phyloP scores from a whole-genome alignment of 2,888 invertebrate genomes.

The Colostygia pectinataria region DNA sequence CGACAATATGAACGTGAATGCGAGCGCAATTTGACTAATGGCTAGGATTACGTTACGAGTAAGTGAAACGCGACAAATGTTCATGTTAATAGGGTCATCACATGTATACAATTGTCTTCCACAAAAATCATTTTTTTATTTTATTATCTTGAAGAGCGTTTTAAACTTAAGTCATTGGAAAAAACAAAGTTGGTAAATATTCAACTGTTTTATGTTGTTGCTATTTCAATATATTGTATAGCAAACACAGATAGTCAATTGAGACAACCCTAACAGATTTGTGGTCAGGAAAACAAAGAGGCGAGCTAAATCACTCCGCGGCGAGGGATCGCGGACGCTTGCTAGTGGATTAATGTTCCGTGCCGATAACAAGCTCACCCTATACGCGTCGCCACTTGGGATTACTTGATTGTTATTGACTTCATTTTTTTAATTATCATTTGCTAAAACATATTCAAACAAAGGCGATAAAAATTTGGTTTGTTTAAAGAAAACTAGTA shows the following conservation, averaged over 20 bases:
- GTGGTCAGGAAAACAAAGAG: slow-evolving; percentile 20
- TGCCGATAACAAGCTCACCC: slow-evolving; percentile 22
- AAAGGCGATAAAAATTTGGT: too few species aligned
- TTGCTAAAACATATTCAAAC: too few species aligned
- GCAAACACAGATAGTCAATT: background rate
- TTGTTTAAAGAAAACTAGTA: too few species aligned
- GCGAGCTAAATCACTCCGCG: slow-evolving; percentile 58
- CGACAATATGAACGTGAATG: slow-evolving; percentile 66
- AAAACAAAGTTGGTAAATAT: too few species aligned
- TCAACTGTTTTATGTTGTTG: too few species aligned
- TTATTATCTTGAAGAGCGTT: too few species aligned
- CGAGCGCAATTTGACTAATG: slow-evolving; percentile 68
- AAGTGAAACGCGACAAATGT: slow-evolving; percentile 65
- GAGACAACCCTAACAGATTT: slow-evolving; percentile 17
- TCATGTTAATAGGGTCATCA: slow-evolving; percentile 48
- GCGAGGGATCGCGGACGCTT: slow-evolving; percentile 56
- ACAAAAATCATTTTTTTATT: background rate
- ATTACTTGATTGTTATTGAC: slow-evolving; percentile 8
- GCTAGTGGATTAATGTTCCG: slow-evolving; percentile 48
- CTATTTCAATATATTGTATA: too few species aligned
- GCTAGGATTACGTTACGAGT: slow-evolving; percentile 69
- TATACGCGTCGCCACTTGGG: slow-evolving; percentile 7
- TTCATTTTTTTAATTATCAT: background rate
- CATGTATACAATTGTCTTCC: slow-evolving; percentile 15
- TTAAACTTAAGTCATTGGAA: too few species aligned